These are phyloP conservation scores for Lethrus apterus DNA, from an alignment of 1,140 invertebrate genomes.

Conservation along the genomic window DNA sequence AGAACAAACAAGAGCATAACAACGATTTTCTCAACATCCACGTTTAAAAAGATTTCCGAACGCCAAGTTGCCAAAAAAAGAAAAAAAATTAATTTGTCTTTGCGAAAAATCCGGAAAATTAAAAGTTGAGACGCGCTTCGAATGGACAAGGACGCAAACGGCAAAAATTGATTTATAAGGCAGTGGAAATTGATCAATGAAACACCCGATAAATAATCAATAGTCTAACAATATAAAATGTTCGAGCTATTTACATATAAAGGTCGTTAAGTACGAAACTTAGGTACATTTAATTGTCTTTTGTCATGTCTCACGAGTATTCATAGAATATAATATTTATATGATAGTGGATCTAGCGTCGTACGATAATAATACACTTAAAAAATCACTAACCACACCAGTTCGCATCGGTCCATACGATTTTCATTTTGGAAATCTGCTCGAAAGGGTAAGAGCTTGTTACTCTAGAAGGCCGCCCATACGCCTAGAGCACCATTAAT, in stretches of 20 bases:
- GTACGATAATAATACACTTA: slow-evolving; percentile 4
- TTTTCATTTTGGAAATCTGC: no score
- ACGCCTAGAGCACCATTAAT: no score
- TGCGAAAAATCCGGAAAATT: no score
- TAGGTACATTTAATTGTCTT: slow-evolving; percentile 33
- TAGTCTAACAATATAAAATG: slow-evolving; percentile 21
- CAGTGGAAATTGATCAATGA: slow-evolving; percentile 23
- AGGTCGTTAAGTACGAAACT: slow-evolving; percentile 30
- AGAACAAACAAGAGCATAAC: slow-evolving; percentile 37
- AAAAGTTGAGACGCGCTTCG: no score
- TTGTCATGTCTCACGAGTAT: slow-evolving; percentile 18
- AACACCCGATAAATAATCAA: slow-evolving; percentile 27
- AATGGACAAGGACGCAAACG: no score
- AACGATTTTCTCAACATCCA: slow-evolving; percentile 28
- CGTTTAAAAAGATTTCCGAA: no score
- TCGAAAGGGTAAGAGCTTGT: no score
- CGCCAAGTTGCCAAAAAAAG: no score
- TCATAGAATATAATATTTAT: slow-evolving; percentile 13
- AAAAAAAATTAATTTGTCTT: no score
- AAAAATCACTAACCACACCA: slow-evolving; percentile 18
- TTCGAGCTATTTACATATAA: slow-evolving; percentile 20
- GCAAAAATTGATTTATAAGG: slow-evolving; percentile 21
- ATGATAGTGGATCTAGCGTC: slow-evolving; percentile 10
- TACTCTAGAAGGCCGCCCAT: no score
- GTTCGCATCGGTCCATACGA: no score